Evolutionary conservation across 2,797 vertebrate species (phyloP).

Genomic region (Malurus splendens): DNA sequence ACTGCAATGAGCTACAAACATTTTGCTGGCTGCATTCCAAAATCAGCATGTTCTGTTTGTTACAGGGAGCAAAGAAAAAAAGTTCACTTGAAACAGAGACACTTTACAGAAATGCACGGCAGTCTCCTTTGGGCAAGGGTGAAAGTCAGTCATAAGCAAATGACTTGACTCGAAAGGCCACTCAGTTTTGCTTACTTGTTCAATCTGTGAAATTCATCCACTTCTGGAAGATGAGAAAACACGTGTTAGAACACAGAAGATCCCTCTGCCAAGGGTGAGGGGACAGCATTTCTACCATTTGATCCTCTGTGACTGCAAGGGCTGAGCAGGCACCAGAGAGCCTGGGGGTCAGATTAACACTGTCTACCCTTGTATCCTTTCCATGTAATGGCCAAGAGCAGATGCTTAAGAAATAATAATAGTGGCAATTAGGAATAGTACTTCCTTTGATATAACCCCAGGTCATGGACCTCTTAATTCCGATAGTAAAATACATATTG

Average conservation of each 20-base stretch:
- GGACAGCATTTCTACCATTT: background rate
- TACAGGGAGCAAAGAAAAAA: background rate
- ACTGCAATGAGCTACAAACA: background rate
- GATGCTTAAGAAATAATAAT: background rate
- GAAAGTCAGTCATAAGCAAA: background rate
- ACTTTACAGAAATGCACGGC: conserved; percentile 6
- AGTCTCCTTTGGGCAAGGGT: background rate
- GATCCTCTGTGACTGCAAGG: background rate
- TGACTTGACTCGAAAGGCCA: background rate
- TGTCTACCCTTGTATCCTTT: background rate
- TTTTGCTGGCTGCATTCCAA: conserved; percentile 15
- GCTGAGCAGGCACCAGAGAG: background rate
- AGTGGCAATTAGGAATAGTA: background rate
- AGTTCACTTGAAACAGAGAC: conserved; percentile 16
- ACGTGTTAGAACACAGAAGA: background rate
- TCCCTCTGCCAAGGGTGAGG: background rate
- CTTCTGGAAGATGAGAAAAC: background rate
- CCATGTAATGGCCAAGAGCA: background rate
- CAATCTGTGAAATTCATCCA: conserved; percentile 16
- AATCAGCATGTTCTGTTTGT: background rate
- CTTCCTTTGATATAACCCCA: background rate
- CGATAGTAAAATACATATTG: background rate
- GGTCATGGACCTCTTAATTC: background rate
- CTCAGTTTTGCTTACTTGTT: background rate
- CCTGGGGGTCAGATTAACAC: background rate